Evolutionary conservation across 2,113 vertebrate genomes (phyloP).

Genomic region (Cavia porcellus): DNA sequence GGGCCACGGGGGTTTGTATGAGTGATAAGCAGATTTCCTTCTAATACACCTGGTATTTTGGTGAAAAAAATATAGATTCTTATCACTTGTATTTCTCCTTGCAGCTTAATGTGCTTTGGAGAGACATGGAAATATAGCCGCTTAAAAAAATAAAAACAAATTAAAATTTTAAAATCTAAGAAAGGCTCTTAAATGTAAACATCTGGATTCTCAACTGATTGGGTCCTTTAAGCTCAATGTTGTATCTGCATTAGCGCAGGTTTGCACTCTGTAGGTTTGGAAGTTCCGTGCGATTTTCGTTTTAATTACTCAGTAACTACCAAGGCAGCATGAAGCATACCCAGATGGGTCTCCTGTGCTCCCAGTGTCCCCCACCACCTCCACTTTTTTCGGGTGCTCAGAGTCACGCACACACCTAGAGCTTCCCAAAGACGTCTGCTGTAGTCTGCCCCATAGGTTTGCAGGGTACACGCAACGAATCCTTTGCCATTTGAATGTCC

Average conservation of each 20-base stretch:
- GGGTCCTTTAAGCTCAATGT: constrained; percentile 36
- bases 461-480: neutral
- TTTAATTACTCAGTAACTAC: constrained; percentile 67
- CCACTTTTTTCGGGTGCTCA: neutral
- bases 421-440: neutral
- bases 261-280: constrained; percentile 65
- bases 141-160: constrained; percentile 45
- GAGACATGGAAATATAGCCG: constrained; percentile 29
- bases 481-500: neutral
- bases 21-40: constrained; percentile 79
- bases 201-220: constrained; percentile 71
- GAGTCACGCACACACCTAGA: neutral
- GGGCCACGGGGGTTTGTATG: constrained; percentile 77
- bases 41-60: constrained; percentile 82
- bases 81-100: constrained; percentile 79
- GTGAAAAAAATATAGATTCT: neutral
- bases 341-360: neutral
- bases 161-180: constrained; percentile 33
- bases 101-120: constrained; percentile 66
- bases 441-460: neutral
- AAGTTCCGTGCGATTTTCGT: constrained; percentile 33
- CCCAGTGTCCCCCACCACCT: neutral
- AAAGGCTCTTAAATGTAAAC: constrained; percentile 74
- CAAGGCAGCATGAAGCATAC: neutral
- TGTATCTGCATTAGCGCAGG: constrained; percentile 16